Evolutionary conservation across 2,113 vertebrate genomes (phyloP), one percentile per base, ranked within the genome.

Genomic region (Malurus cyaneus): DNA sequence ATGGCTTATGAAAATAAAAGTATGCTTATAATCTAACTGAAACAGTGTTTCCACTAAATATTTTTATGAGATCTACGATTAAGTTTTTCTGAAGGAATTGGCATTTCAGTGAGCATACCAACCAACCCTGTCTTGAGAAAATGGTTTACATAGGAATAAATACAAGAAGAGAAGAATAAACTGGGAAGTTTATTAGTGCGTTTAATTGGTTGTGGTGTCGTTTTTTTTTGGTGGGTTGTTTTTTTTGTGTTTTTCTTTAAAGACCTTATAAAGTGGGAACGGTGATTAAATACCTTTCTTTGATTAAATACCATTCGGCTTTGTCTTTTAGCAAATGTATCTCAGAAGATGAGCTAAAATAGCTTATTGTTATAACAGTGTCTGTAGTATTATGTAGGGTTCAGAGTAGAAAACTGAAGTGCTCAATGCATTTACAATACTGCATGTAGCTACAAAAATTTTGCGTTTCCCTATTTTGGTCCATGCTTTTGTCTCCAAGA

Each of bases 201-300:
- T 52, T 74, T 50, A 82, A 36, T 47, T 69, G 25, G 4, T 44
- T 54, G 3, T 60, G 60, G n/a, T 6, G 8, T 60, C 44, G 5
- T 61, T 41, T 0, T 21, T 53, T 65, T 71, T 47, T 28, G 5
- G 2, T 54, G 24, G 3, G 9, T n/a, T 69, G 6, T 4, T 69
- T 56, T 79, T 6, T 66, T 12, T 6, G 24, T 7, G 24, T 12
- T 49, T 71, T 50, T 52, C 20, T 53, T 19, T 29, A 29, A 18
- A 73, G 31, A 24, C 16, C 8, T 62, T 82, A 31, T 16, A 28
- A 74, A 70, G 25, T 82, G 17, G 34, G 18, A 64, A 41, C 14
- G 26, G 8, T 64, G 50, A 32, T 41, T 54, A 78, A 67, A 32
- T 42, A 41, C n/a, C n/a, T n/a, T n/a, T n/a, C n/a, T n/a, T n/a